Evolutionary conservation across 1,140 invertebrate species (phyloP).

Genomic region (Eriocheir sinensis): DNA sequence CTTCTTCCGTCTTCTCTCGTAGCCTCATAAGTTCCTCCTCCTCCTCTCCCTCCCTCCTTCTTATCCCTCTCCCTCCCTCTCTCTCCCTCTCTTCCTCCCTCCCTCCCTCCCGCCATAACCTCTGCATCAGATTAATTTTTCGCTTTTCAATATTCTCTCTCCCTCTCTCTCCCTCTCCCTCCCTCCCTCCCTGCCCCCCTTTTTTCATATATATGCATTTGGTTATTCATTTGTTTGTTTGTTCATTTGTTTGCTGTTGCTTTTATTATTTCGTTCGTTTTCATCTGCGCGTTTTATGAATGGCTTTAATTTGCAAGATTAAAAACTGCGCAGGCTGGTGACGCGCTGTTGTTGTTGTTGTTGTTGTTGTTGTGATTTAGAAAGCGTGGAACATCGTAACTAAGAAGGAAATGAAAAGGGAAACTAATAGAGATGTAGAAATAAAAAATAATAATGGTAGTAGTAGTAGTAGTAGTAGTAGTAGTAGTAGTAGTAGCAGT

Average conservation of each 20-base stretch:
- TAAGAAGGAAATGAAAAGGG: not conserved
- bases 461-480: not conserved
- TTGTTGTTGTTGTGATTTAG: not conserved
- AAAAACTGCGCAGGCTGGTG: conserved; percentile 1
- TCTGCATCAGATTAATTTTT: conserved; percentile 44
- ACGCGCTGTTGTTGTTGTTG: too few species aligned
- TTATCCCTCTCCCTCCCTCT: too few species aligned
- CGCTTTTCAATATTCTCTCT: not conserved
- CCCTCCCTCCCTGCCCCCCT: too few species aligned
- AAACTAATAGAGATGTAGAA: not conserved
- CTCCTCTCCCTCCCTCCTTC: not conserved
- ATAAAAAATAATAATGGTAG: not conserved
- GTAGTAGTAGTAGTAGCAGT: not conserved
- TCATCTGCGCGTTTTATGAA: not conserved
- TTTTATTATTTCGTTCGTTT: conserved; percentile 32
- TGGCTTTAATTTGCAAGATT: conserved; percentile 17
- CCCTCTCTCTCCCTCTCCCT: too few species aligned
- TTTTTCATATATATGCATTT: conserved; percentile 38
- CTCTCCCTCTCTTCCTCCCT: not conserved
- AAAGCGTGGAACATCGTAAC: not conserved
- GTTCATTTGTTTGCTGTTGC: not conserved
- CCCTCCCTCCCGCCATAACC: not conserved
- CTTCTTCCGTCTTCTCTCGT: not conserved
- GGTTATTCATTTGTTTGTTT: conserved; percentile 29
- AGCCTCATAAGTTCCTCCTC: too few species aligned